Percentiles rank a stretch among this genome's conserved stretches.
Evolutionary conservation across 2,797 vertebrate species (phyloP).

Genomic region (Lycodopsis pacificus): DNA sequence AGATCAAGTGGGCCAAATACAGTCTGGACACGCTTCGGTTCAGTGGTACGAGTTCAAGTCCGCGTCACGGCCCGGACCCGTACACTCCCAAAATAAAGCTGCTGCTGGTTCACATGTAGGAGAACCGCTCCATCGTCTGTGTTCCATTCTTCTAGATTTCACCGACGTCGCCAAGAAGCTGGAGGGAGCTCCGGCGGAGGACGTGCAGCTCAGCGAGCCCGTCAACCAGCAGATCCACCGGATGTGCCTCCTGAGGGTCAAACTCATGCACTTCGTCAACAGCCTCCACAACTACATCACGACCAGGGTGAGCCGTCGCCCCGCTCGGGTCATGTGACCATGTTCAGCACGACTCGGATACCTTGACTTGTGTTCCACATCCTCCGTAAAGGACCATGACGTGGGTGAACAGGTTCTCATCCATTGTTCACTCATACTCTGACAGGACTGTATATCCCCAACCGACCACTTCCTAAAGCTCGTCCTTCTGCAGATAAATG

Average conservation of each 20-base stretch:
- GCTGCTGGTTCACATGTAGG: no score
- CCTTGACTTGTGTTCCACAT: no score
- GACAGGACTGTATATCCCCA: no score
- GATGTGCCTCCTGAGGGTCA: conserved; percentile 96
- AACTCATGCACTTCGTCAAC: conserved; percentile 99
- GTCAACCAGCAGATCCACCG: conserved; percentile 93
- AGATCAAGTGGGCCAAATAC: conserved; percentile 99
- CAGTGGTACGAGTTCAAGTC: conserved; percentile 85
- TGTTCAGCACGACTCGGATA: no score
- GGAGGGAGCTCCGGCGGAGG: conserved; percentile 78
- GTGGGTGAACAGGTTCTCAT: no score
- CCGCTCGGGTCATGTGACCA: no score
- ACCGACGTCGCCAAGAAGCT: conserved; percentile 83
- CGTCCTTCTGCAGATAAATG: not conserved
- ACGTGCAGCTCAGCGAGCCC: conserved; percentile 77
- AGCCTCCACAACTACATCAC: conserved; percentile 99
- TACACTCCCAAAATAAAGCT: no score
- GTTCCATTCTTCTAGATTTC: conserved; percentile 81
- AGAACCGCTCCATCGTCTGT: fast-evolving
- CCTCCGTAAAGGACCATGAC: no score
- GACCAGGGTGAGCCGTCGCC: conserved; percentile 87
- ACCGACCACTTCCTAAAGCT: no score
- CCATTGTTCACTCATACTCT: no score
- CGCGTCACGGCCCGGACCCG: no score
- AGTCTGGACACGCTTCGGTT: conserved; percentile 96